These are phyloP conservation scores for Rhaphigaster nebulosa DNA, from an alignment of 2,888 invertebrate species.

Conservation along the genomic window DNA sequence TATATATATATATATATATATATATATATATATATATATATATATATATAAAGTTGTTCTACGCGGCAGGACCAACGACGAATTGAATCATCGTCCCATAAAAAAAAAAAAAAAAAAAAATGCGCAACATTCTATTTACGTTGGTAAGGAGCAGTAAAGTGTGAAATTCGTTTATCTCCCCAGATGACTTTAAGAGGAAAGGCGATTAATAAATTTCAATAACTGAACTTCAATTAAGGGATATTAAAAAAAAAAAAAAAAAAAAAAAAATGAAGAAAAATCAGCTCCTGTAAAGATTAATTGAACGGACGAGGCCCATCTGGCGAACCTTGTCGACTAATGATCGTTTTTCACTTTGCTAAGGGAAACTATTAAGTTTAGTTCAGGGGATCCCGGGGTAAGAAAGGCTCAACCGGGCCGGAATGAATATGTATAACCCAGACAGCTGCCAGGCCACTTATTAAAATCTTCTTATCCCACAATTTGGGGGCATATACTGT, in stretches of 20 bases:
- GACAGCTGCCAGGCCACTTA: slow-evolving; percentile 24
- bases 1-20: slow-evolving; percentile 25
- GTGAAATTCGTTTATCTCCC: not conserved
- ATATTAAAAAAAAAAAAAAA: slow-evolving; percentile 1
- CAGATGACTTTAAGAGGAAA: not conserved
- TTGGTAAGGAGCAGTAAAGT: not conserved
- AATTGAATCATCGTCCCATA: no score
- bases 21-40: slow-evolving; percentile 13
- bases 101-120: no score
- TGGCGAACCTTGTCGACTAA: slow-evolving; percentile 38
- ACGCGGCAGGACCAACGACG: no score
- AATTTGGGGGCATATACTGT: slow-evolving; percentile 1
- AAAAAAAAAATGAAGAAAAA: slow-evolving; percentile 11
- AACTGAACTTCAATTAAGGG: slow-evolving; percentile 39
- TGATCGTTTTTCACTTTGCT: slow-evolving; percentile 46
- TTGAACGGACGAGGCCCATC: slow-evolving; percentile 28
- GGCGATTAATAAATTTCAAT: slow-evolving; percentile 27
- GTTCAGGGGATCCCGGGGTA: slow-evolving; percentile 20
- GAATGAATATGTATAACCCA: slow-evolving; percentile 39
- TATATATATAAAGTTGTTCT: not conserved
- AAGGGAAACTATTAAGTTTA: slow-evolving; percentile 44
- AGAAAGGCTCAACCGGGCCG: not conserved
- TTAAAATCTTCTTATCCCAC: slow-evolving; percentile 42
- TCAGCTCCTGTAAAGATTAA: slow-evolving; percentile 36
- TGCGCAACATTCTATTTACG: not conserved